phyloP scores from a whole-genome alignment of 2,888 invertebrate genomes.

The Nephrotoma flavescens region DNA sequence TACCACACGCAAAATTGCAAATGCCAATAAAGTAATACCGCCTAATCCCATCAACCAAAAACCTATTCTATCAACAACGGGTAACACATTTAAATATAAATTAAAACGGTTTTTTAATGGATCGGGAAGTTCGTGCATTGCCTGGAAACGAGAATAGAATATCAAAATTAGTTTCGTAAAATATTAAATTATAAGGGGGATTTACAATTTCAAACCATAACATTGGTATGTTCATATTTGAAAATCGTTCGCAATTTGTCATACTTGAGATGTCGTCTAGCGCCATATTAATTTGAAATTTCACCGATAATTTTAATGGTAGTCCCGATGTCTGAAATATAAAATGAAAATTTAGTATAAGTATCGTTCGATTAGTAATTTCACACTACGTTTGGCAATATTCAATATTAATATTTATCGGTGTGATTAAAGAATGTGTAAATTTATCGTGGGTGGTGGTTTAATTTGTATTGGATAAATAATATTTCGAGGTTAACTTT shows the following conservation, averaged over 20 bases:
- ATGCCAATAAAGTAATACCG: conserved; percentile 22
- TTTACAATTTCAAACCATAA: conserved; percentile 87
- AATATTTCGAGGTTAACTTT: neutral
- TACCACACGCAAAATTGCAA: conserved; percentile 26
- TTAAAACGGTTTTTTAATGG: conserved; percentile 47
- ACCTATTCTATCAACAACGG: conserved; percentile 38
- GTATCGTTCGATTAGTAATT: neutral
- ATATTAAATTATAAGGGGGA: conserved; percentile 18
- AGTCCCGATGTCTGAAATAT: conserved; percentile 50
- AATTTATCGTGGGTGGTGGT: neutral
- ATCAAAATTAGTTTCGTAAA: neutral
- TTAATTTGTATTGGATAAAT: neutral
- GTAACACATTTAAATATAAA: conserved; percentile 57
- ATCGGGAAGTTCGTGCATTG: conserved; percentile 51
- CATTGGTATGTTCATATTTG: conserved; percentile 59
- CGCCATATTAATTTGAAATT: conserved; percentile 80
- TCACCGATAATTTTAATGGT: conserved; percentile 60
- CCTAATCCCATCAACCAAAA: conserved; percentile 24
- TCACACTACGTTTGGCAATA: neutral
- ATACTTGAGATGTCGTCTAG: conserved; percentile 52
- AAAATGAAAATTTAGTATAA: neutral
- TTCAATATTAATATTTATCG: neutral
- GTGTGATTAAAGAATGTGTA: neutral
- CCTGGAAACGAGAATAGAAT: conserved; percentile 34
- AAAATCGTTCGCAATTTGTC: conserved; percentile 48